A percentile compares a stretch with the other conserved stretches of the same genome.
phyloP scores from a whole-genome alignment of 2,113 vertebrate species.

The Actinemys pallida region DNA sequence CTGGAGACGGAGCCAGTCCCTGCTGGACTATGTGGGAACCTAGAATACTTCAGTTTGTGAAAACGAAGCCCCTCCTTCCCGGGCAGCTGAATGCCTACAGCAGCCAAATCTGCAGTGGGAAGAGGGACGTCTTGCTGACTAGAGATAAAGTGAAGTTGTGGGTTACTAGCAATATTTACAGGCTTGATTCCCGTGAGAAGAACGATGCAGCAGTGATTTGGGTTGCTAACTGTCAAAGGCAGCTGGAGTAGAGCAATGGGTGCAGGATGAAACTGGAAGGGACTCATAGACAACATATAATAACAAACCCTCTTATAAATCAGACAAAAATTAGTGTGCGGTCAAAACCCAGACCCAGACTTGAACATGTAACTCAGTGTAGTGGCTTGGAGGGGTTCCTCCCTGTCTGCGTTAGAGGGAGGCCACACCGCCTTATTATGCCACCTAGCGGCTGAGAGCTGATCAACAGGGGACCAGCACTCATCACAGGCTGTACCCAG shows the following conservation, averaged over 20 bases:
- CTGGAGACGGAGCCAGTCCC: neutral
- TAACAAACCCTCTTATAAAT: neutral
- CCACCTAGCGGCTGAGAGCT: too few relatives aligned
- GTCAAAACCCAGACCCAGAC: neutral
- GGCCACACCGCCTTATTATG: too few relatives aligned
- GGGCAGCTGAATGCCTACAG: neutral
- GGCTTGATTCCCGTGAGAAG: neutral
- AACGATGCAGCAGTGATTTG: neutral
- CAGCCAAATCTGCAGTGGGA: neutral
- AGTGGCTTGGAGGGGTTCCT: too few relatives aligned
- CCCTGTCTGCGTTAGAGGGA: too few relatives aligned
- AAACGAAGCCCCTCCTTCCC: neutral
- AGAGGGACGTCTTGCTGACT: neutral
- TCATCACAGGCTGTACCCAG: too few relatives aligned
- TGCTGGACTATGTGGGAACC: neutral
- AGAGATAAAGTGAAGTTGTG: neutral
- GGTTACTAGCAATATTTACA: neutral
- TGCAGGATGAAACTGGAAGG: neutral
- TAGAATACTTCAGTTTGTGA: neutral
- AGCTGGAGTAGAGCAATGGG: neutral
- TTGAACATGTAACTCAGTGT: neutral
- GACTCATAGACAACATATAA: neutral
- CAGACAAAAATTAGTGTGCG: neutral
- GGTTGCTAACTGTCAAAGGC: neutral
- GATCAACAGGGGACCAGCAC: too few relatives aligned